A percentile compares a stretch with the other conserved stretches of the same genome.
Conservation (phyloP, 2,888 invertebrate species). For the Agapetus fuscipes region DNA sequence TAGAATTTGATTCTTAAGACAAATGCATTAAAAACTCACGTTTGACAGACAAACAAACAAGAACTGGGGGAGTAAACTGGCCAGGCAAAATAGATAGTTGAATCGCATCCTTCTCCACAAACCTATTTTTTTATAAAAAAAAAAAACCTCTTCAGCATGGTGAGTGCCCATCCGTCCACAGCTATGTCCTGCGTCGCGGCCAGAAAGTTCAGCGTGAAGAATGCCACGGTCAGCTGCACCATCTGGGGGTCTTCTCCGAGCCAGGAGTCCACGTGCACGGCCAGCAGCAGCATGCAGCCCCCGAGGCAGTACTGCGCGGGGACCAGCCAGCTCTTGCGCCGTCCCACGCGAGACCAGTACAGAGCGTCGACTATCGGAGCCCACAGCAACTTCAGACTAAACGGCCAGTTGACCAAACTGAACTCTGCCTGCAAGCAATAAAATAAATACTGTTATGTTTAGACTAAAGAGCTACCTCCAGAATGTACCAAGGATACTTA, state of each 20-base stretch:
- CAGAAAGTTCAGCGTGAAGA: conserved; percentile 87
- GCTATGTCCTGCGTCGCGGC: conserved; percentile 99
- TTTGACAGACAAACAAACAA: no score
- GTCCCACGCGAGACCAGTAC: conserved; percentile 73
- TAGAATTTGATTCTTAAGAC: no score
- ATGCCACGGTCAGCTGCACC: conserved; percentile 68
- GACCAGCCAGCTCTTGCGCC: conserved; percentile 92
- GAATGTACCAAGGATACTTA: no score
- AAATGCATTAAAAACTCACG: no score
- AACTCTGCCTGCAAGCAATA: conserved; percentile 62
- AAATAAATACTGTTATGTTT: no score
- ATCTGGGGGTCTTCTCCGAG: conserved; percentile 67
- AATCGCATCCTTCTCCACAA: no score
- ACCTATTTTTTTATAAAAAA: no score
- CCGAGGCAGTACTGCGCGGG: conserved; percentile 91
- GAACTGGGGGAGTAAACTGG: no score
- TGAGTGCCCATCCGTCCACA: conserved; percentile 99
- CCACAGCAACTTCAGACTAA: conserved; percentile 90
- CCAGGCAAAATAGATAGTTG: no score
- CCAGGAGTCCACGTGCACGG: conserved; percentile 65
- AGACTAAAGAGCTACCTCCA: no score
- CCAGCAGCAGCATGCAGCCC: conserved; percentile 80
- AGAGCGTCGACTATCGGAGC: conserved; percentile 96
- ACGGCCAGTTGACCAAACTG: conserved; percentile 92
- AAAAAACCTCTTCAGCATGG: conserved; percentile 96